Percentiles rank a stretch among this genome's conserved stretches.
Evolutionary conservation across 37 sponge, comb jelly and placozoan genomes (phyloP).

Genomic region (Diacarnus erythraeanus): DNA sequence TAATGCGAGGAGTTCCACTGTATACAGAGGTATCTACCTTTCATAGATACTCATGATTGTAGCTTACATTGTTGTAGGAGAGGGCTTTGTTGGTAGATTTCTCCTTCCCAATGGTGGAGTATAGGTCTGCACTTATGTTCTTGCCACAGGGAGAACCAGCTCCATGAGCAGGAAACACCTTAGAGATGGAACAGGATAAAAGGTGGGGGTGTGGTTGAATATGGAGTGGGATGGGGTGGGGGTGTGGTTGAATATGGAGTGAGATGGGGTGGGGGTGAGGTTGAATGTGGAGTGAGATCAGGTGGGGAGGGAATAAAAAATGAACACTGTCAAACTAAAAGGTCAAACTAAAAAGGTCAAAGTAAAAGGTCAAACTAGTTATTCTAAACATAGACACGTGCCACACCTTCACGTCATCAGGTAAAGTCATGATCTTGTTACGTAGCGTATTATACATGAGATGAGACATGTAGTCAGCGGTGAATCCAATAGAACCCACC

Average conservation of each 20-base stretch:
- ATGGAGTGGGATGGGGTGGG: too few species aligned
- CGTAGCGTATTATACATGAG: slow-evolving; percentile 75
- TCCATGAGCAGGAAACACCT: slow-evolving; percentile 92
- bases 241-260: too few species aligned
- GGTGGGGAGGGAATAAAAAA: too few species aligned
- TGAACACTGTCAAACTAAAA: too few species aligned
- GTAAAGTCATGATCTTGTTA: slow-evolving; percentile 64
- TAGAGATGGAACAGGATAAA: background rate
- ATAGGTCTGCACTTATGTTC: slow-evolving; percentile 67
- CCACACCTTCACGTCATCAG: slow-evolving; percentile 73
- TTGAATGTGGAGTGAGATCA: too few species aligned
- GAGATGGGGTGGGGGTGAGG: too few species aligned
- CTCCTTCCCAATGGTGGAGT: slow-evolving; percentile 84
- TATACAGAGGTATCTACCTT: too few species aligned
- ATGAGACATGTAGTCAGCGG: slow-evolving; percentile 76
- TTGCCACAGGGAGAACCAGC: slow-evolving; percentile 94
- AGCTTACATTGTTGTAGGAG: slow-evolving; percentile 62
- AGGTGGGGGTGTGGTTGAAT: too few species aligned
- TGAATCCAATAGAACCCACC: slow-evolving; percentile 67
- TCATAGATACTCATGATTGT: background rate
- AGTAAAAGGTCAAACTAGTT: too few species aligned
- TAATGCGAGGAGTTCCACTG: too few species aligned
- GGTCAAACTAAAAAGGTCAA: too few species aligned
- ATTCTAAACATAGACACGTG: background rate
- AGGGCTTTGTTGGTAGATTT: slow-evolving; percentile 77